Percentiles rank a stretch among this genome's conserved stretches.
Conservation (phyloP, 1,140 invertebrate genomes). For the Anthonomus grandis region DNA sequence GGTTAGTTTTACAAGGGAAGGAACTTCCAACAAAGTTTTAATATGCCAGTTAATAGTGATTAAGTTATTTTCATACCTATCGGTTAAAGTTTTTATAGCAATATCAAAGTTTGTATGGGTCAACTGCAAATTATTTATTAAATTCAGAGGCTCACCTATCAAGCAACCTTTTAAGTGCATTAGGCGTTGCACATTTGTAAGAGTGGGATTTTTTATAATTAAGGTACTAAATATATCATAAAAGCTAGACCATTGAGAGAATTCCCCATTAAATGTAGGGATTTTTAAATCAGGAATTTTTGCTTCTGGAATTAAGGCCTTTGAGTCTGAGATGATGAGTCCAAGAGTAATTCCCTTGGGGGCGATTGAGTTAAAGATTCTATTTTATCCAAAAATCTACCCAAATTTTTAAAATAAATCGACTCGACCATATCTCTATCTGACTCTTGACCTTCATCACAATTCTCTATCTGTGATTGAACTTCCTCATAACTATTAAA, state of each 20-base stretch:
- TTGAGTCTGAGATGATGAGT: no score
- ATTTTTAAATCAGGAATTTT: constrained; percentile 3
- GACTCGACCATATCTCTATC: no score
- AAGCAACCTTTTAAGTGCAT: constrained; percentile 6
- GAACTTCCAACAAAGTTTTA: background rate
- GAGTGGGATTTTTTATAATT: background rate
- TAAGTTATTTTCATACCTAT: constrained; percentile 2
- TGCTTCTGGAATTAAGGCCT: background rate
- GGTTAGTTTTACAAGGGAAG: background rate
- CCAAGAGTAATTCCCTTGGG: no score
- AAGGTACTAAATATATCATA: constrained; percentile 9
- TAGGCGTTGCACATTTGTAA: constrained; percentile 10
- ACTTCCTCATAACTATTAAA: no score
- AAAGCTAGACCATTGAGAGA: background rate
- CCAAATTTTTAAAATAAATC: no score
- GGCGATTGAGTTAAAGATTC: no score
- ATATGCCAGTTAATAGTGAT: background rate
- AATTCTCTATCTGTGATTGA: no score
- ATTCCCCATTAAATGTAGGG: constrained; percentile 4
- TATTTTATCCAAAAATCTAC: no score
- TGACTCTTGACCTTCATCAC: no score
- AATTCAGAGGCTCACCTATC: background rate
- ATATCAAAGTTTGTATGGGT: background rate
- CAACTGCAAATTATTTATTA: constrained; percentile 1
- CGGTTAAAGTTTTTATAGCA: background rate